phyloP scores from a whole-genome alignment of 2,888 invertebrate species.

The Diadromus collaris region DNA sequence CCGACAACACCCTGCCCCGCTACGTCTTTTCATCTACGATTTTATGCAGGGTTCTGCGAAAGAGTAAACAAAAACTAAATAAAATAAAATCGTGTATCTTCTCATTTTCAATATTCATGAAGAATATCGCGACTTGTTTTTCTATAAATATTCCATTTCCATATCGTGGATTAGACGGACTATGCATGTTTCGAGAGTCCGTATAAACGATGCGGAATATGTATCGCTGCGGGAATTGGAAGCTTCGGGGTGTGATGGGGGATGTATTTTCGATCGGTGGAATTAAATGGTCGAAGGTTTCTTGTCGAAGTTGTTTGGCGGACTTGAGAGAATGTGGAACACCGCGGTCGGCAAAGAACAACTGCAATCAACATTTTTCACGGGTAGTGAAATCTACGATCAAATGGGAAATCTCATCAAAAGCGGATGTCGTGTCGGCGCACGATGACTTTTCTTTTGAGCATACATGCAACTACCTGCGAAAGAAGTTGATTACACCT shows the following conservation, averaged over 20 bases:
- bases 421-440: too few relatives aligned
- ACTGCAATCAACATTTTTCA: background rate
- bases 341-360: background rate
- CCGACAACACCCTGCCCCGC: too few relatives aligned
- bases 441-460: too few relatives aligned
- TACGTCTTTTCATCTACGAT: background rate
- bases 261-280: background rate
- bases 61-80: background rate
- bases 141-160: background rate
- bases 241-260: background rate
- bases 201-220: conserved; percentile 55
- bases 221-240: conserved; percentile 47
- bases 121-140: background rate
- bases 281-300: background rate
- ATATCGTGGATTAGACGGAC: conserved; percentile 3
- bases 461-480: too few relatives aligned
- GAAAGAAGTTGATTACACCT: too few relatives aligned
- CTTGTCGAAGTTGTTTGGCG: background rate
- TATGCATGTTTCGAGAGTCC: conserved; percentile 13
- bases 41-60: background rate
- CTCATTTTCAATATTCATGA: conserved; percentile 14
- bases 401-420: background rate
- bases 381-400: background rate
- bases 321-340: background rate
- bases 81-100: background rate